A percentile compares a stretch with the other conserved stretches of the same genome.
phyloP scores from a whole-genome alignment of 92 coral and sea anemone genomes.

The Actinostola sp. region DNA sequence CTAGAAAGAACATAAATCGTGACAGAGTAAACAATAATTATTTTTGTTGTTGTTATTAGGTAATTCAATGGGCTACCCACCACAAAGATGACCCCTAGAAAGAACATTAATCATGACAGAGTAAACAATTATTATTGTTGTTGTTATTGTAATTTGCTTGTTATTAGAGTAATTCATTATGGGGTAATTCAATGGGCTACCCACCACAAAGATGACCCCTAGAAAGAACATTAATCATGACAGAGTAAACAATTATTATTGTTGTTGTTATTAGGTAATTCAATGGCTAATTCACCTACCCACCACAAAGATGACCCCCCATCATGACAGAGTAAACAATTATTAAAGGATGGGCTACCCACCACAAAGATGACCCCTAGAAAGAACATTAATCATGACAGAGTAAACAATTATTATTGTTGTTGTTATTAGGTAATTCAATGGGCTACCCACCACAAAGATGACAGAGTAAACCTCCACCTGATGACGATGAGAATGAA shows the following conservation, averaged over 20 bases:
- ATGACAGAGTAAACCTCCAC: slow-evolving; percentile 97
- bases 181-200: too few species aligned
- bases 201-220: too few species aligned
- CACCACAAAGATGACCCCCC: slow-evolving; percentile 33
- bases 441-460: slow-evolving; percentile 94
- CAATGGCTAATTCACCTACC: slow-evolving; percentile 66
- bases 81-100: too few species aligned
- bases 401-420: background rate
- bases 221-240: background rate
- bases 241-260: background rate
- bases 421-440: slow-evolving; percentile 19
- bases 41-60: too few species aligned
- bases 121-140: background rate
- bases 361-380: background rate
- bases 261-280: slow-evolving; percentile 12
- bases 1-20: too few species aligned
- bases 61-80: too few species aligned
- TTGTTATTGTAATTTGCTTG: too few species aligned
- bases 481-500: slow-evolving; percentile 98
- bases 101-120: background rate
- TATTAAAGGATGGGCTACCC: too few species aligned
- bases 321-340: too few species aligned
- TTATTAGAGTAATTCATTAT: too few species aligned
- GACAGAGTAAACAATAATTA: too few species aligned
- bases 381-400: background rate